These are phyloP conservation scores for Melanerpes aurifrons DNA, from an alignment of 2,113 vertebrate species.

Conservation along the genomic window DNA sequence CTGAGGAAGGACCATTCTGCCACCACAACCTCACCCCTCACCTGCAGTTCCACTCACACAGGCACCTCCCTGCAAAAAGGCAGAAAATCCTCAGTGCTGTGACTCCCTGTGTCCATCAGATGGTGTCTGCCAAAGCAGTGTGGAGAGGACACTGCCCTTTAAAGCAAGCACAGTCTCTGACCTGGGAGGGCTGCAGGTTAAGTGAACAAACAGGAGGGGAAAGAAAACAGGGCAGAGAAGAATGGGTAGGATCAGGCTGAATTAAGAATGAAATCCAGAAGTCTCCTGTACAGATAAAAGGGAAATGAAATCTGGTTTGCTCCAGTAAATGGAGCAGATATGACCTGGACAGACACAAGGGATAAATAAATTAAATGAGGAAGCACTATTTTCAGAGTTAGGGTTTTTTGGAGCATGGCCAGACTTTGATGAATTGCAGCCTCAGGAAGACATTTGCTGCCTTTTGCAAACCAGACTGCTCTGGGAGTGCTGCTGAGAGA, in stretches of 20 bases:
- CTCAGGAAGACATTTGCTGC: not conserved
- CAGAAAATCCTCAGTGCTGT: not conserved
- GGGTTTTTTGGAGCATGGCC: not conserved
- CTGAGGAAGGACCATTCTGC: not conserved
- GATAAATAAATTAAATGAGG: slow-evolving; percentile 3
- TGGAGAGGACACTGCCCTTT: accelerated
- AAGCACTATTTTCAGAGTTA: slow-evolving; percentile 3
- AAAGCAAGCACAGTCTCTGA: not conserved
- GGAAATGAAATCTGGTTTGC: not conserved
- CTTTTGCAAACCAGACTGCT: not conserved
- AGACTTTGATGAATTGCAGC: slow-evolving; percentile 16
- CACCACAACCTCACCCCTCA: not conserved
- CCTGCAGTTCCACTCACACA: not conserved
- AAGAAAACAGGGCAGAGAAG: not conserved
- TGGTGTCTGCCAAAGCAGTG: not conserved
- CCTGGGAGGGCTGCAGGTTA: not conserved
- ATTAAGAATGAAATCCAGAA: not conserved
- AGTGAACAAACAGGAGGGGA: not conserved
- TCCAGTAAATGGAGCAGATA: not conserved
- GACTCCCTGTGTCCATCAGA: not conserved
- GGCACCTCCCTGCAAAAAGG: not conserved
- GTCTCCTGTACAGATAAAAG: not conserved
- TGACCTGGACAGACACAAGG: not conserved
- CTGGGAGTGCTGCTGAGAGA: not conserved
- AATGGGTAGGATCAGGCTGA: not conserved